Percentiles rank a stretch among this genome's conserved stretches.
phyloP scores from a whole-genome alignment of 2,888 invertebrate species.

The Tanytarsus gracilentus region DNA sequence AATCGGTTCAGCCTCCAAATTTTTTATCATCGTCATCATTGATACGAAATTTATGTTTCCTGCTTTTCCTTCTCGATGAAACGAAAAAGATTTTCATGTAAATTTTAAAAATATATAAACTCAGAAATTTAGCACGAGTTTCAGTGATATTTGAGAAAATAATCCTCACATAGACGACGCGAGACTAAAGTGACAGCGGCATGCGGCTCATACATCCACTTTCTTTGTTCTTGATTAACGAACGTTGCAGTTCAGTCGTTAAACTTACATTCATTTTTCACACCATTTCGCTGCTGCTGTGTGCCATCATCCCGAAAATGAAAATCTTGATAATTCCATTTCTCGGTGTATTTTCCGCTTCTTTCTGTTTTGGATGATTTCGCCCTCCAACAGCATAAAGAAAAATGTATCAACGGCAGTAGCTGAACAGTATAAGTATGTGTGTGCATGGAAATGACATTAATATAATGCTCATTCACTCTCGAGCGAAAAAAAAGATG shows the following conservation, averaged over 20 bases:
- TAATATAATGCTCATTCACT: conserved; percentile 21
- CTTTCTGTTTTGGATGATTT: not conserved
- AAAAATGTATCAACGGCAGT: not conserved
- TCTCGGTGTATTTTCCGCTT: not conserved
- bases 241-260: conserved; percentile 18
- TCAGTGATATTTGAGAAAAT: no score
- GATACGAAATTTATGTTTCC: not conserved
- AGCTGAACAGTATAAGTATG: conserved; percentile 9
- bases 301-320: no score
- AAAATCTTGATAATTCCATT: conserved; percentile 24
- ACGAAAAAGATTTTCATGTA: no score
- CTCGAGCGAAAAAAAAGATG: conserved; percentile 2
- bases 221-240: conserved; percentile 22
- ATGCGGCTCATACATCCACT: not conserved
- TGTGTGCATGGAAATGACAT: conserved; percentile 27
- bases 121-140: no score
- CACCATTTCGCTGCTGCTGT: not conserved
- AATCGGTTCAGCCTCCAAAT: not conserved
- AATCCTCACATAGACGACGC: no score
- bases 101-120: no score
- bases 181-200: not conserved
- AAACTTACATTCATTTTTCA: conserved; percentile 26
- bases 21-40: not conserved
- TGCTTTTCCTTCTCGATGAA: no score
- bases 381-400: not conserved